These are phyloP conservation scores for Linepithema humile DNA, from an alignment of 1,140 invertebrate species.

Conservation along the genomic window DNA sequence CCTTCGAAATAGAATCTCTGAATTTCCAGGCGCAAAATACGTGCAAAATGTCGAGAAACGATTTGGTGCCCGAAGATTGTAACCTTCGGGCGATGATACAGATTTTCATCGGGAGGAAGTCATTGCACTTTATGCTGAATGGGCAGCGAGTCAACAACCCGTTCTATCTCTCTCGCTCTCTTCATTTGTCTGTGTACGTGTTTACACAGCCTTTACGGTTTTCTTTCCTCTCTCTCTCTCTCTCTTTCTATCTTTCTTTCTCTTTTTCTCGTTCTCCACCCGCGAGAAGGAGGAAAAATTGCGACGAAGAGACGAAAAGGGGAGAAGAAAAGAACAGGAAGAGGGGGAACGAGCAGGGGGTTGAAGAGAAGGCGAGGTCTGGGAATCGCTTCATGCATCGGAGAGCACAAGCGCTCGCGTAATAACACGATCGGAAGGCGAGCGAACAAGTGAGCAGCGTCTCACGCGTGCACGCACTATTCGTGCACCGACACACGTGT, in stretches of 20 bases:
- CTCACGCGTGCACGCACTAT: conserved; percentile 68
- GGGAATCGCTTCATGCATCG: conserved; percentile 79
- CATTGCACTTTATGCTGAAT: conserved; percentile 84
- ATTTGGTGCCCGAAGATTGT: conserved; percentile 50
- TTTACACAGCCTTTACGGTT: conserved; percentile 43
- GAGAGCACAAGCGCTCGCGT: conserved; percentile 75
- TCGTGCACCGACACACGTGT: conserved; percentile 46
- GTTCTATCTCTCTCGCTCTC: conserved; percentile 51
- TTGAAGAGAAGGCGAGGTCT: conserved; percentile 64
- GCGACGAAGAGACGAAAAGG: conserved; percentile 35
- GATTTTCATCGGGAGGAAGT: conserved; percentile 80
- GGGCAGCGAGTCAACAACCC: conserved; percentile 83
- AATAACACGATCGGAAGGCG: conserved; percentile 76
- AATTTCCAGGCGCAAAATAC: conserved; percentile 36
- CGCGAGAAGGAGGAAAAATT: conserved; percentile 37
- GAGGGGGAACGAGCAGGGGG: conserved; percentile 13
- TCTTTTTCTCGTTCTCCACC: conserved; percentile 36
- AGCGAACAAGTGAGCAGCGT: conserved; percentile 58
- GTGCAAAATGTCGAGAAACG: neutral
- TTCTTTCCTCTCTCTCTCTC: conserved; percentile 9
- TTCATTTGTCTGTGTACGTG: conserved; percentile 61
- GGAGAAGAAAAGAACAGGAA: conserved; percentile 47
- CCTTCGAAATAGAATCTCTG: neutral
- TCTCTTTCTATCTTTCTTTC: conserved; percentile 38
- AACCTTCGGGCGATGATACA: conserved; percentile 75